Conservation (phyloP, 2,113 vertebrate genomes). For the Leptobrachium ailaonicum region DNA sequence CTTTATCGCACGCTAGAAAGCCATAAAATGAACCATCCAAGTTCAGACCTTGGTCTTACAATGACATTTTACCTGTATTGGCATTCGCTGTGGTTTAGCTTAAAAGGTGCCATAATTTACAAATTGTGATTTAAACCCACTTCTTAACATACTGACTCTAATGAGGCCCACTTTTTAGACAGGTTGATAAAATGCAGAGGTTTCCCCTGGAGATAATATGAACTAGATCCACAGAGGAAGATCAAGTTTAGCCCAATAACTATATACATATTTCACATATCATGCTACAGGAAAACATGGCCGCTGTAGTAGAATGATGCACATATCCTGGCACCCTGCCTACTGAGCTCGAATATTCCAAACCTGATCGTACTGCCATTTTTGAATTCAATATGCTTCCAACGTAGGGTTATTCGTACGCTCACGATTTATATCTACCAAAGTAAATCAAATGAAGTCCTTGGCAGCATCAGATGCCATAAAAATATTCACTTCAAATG, state of each 20-base stretch:
- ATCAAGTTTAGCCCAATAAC: slow-evolving; percentile 61
- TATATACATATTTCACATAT: slow-evolving; percentile 34
- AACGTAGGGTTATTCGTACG: no score
- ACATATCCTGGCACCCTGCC: slow-evolving; percentile 64
- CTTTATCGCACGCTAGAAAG: slow-evolving; percentile 79
- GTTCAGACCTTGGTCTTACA: slow-evolving; percentile 67
- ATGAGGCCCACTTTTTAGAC: slow-evolving; percentile 57
- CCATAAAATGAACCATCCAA: slow-evolving; percentile 71
- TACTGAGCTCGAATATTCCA: slow-evolving; percentile 1
- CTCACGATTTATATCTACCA: no score
- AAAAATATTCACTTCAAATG: no score
- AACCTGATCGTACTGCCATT: no score
- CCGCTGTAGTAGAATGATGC: slow-evolving; percentile 65
- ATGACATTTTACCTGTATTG: slow-evolving; percentile 79
- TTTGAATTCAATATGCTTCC: no score
- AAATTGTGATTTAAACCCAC: slow-evolving; percentile 75
- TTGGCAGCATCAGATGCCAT: no score
- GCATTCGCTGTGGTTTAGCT: slow-evolving; percentile 76
- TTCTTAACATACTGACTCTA: slow-evolving; percentile 68
- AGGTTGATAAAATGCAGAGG: slow-evolving; percentile 55
- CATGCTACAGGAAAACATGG: slow-evolving; percentile 56
- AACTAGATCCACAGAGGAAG: slow-evolving; percentile 50
- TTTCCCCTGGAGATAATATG: slow-evolving; percentile 60
- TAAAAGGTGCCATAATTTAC: slow-evolving; percentile 77
- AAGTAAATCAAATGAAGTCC: no score